These are phyloP conservation scores for Semnornis frantzii DNA, from an alignment of 2,113 vertebrate species.

Conservation along the genomic window DNA sequence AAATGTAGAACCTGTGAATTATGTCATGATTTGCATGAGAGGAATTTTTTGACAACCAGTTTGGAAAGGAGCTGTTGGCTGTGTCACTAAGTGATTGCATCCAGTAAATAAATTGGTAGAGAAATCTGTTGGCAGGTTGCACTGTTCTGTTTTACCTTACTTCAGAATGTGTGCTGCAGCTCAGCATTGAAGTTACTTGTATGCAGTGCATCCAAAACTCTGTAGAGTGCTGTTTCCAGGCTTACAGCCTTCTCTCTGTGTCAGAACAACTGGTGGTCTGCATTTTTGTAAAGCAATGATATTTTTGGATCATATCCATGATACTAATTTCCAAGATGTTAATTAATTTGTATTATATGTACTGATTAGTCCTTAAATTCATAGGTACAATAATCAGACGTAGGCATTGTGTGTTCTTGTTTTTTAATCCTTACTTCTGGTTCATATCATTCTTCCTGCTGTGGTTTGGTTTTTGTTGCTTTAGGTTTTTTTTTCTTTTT, in stretches of 20 bases:
- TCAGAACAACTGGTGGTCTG: neutral
- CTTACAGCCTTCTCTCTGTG: neutral
- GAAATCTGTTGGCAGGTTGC: neutral
- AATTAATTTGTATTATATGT: neutral
- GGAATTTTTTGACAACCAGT: neutral
- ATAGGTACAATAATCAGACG: neutral
- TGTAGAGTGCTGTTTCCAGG: neutral
- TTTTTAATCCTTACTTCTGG: neutral
- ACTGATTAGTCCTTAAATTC: neutral
- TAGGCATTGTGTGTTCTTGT: neutral
- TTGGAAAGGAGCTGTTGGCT: neutral
- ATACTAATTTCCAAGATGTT: neutral
- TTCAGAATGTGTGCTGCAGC: neutral
- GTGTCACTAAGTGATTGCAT: neutral
- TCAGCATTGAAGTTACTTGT: neutral
- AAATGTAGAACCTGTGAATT: neutral
- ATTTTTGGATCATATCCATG: neutral
- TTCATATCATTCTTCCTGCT: neutral
- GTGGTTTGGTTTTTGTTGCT: too few species aligned
- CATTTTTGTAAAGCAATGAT: neutral
- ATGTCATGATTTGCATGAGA: fast-evolving
- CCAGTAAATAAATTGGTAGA: neutral
- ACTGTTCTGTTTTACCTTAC: neutral
- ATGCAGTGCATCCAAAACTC: neutral
- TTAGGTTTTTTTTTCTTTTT: too few species aligned